phyloP scores from a whole-genome alignment of 1,140 invertebrate species.

The Diprion similis region DNA sequence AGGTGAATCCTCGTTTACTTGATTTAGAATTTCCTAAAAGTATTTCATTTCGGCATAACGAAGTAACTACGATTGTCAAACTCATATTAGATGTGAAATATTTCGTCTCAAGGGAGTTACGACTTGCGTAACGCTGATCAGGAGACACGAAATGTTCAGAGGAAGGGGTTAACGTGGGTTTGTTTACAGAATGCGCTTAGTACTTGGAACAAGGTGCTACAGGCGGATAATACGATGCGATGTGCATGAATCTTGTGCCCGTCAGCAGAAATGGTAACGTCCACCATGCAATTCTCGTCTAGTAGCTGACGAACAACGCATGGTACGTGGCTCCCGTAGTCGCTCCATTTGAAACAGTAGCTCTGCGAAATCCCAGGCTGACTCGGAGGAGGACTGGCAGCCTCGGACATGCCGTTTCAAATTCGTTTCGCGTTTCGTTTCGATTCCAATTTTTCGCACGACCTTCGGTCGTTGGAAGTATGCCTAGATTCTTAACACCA shows the following conservation, averaged over 20 bases:
- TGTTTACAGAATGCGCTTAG: not conserved
- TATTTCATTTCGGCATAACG: not conserved
- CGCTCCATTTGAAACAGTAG: constrained; percentile 67
- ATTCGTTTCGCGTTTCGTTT: constrained; percentile 33
- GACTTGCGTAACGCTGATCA: too few relatives aligned
- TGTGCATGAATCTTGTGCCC: constrained; percentile 65
- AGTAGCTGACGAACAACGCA: constrained; percentile 58
- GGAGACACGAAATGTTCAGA: too few relatives aligned
- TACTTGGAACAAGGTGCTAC: constrained; percentile 66
- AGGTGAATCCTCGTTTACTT: constrained; percentile 58
- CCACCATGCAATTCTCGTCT: constrained; percentile 62
- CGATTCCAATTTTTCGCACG: constrained; percentile 31
- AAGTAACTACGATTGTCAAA: not conserved
- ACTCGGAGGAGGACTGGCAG: constrained; percentile 6
- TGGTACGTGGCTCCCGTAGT: constrained; percentile 63
- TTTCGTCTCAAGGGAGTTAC: too few relatives aligned
- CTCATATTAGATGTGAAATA: too few relatives aligned
- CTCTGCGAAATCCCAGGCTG: constrained; percentile 32
- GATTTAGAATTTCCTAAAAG: constrained; percentile 54
- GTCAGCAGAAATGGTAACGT: constrained; percentile 63
- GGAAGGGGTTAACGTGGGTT: too few relatives aligned
- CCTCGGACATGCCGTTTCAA: constrained; percentile 40
- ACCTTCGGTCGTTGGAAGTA: not conserved
- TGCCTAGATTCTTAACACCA: constrained; percentile 18
- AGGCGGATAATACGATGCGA: constrained; percentile 66